Evolutionary conservation across 2,797 vertebrate genomes (phyloP), one percentile per base, ranked within the genome.

Genomic region (Okamejei kenojei): DNA sequence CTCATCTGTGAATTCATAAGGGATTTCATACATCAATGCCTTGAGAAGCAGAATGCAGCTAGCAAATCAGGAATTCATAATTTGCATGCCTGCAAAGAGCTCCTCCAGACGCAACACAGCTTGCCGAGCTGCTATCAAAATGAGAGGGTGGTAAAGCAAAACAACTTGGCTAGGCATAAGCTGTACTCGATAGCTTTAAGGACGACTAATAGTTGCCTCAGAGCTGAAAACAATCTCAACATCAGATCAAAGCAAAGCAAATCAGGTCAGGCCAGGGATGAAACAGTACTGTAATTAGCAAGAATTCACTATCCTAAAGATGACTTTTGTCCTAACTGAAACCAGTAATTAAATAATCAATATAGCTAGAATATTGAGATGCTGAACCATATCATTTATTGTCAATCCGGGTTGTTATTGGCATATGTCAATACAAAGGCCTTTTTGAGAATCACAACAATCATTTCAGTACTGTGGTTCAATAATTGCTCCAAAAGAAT

Each of bases 21-120:
- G 95, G 96, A 95, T 95, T 96, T 95, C 95, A 95, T 94, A 94
- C 94, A 94, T 95, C 94, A 94, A 88, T 93, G 95, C 95, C 94
- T 93, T 93, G 94, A 95, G 95, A 93, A 84, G 94, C 94, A 94
- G 94, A 94, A 91, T 6, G 90, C 95, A 94, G 94, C 77, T 95
- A 94, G 94, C 93, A 93, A 95, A 94, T 94, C 94, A 94, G 93
- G 94, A 95, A 94, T 95, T 95, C 93, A 93, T 84, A 5, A 95
- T 94, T 93, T 94, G 95, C 95, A 91, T 95, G 95, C 95, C 95
- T 82, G 45, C 93, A 93, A 95, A 95, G 95, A 93, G 94, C 93
- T 23, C 73, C 94, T 94, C 94, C 38, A 45, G 71, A 88, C n/a
- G n/a, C n/a, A 76, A 58, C 38, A 29, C 23, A 15, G 88, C 65